Percentiles rank a stretch among this genome's conserved stretches.
Conservation (phyloP, 1,140 invertebrate species). For the Megathymus violae region DNA sequence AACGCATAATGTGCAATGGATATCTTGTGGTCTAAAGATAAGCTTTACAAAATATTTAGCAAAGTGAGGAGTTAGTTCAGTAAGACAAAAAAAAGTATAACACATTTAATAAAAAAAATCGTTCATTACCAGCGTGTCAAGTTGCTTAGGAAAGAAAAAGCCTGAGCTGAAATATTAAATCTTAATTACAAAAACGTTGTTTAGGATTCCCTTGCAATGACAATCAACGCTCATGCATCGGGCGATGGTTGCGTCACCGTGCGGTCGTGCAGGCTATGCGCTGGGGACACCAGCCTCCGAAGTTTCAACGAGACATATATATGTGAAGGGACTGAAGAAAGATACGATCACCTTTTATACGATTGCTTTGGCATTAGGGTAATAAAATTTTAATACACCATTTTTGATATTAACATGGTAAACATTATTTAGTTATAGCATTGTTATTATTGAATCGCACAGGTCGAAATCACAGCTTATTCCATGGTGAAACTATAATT, state of each 20-base stretch:
- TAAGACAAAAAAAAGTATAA: background rate
- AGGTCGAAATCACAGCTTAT: no score
- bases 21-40: constrained; percentile 51
- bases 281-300: constrained; percentile 43
- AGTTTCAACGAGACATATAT: constrained; percentile 50
- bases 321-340: constrained; percentile 54
- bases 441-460: no score
- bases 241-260: constrained; percentile 44
- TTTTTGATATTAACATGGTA: no score
- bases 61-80: constrained; percentile 45
- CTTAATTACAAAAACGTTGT: constrained; percentile 7
- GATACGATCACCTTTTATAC: constrained; percentile 54
- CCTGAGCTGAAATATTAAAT: constrained; percentile 2
- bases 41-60: constrained; percentile 56
- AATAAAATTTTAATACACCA: constrained; percentile 10
- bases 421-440: no score
- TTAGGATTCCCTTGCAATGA: constrained; percentile 44
- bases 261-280: constrained; percentile 53
- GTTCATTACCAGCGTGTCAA: background rate
- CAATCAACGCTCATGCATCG: constrained; percentile 47
- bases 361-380: constrained; percentile 60
- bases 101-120: constrained; percentile 2
- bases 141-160: background rate
- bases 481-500: no score
- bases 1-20: constrained; percentile 44